Percentiles rank a stretch among this genome's conserved stretches.
Evolutionary conservation across 92 coral and sea anemone species (phyloP).

Genomic region (Epizoanthus stellaris): DNA sequence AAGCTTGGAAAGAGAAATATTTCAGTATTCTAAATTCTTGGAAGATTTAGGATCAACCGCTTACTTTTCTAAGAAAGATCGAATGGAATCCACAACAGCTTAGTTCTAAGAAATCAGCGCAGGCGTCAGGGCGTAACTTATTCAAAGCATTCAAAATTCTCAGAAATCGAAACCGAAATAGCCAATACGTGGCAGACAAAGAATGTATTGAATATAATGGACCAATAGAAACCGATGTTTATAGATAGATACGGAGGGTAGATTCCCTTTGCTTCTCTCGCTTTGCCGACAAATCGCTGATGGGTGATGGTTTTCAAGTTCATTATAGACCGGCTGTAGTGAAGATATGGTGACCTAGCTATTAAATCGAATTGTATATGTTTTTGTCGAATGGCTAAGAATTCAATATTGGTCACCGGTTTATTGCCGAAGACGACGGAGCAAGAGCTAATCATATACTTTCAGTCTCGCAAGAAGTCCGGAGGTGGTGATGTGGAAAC

Average conservation of each 20-base stretch:
- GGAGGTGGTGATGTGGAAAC: conserved; percentile 57
- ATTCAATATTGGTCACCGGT: conserved; percentile 34
- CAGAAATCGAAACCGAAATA: background rate
- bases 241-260: too few relatives aligned
- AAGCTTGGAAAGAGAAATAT: background rate
- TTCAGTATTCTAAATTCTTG: background rate
- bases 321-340: background rate
- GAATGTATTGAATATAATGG: background rate
- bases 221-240: too few relatives aligned
- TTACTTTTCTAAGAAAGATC: too few relatives aligned
- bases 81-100: too few relatives aligned
- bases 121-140: too few relatives aligned
- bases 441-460: conserved; percentile 28
- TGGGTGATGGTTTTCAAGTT: background rate
- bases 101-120: too few relatives aligned
- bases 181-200: background rate
- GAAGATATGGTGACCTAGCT: background rate
- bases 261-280: too few relatives aligned
- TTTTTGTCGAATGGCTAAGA: background rate
- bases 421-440: conserved; percentile 23
- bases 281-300: too few relatives aligned
- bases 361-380: background rate
- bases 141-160: background rate
- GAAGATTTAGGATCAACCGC: too few relatives aligned
- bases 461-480: conserved; percentile 41